Evolutionary conservation across 2,888 invertebrate genomes (phyloP).

Genomic region (Sphaerophoria rueppellii): DNA sequence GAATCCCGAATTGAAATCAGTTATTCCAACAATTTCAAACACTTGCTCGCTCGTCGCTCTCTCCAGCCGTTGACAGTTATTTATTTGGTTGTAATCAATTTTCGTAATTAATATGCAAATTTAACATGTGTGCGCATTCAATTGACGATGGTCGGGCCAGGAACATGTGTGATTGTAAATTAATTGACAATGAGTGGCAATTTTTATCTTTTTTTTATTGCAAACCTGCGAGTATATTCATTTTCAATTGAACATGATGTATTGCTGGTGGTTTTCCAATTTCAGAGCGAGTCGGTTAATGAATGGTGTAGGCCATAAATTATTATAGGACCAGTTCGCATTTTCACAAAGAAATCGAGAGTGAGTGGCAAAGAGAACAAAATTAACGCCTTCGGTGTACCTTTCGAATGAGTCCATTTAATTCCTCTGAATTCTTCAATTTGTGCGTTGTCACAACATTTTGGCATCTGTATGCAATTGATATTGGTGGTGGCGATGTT

Average conservation of each 20-base stretch:
- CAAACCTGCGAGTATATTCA: background rate
- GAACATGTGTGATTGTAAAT: constrained; percentile 53
- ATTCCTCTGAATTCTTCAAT: constrained; percentile 5
- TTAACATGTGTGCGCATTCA: constrained; percentile 43
- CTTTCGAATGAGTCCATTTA: constrained; percentile 31
- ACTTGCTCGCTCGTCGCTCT: background rate
- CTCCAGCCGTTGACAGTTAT: constrained; percentile 51
- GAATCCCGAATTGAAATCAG: background rate
- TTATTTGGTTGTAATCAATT: constrained; percentile 60
- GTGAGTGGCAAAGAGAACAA: constrained; percentile 29
- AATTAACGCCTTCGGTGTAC: constrained; percentile 65
- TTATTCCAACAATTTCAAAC: constrained; percentile 14
- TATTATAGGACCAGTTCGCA: constrained; percentile 54
- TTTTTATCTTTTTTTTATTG: background rate
- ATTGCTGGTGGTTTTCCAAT: constrained; percentile 55
- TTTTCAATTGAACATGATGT: constrained; percentile 32
- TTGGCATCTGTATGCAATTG: constrained; percentile 64
- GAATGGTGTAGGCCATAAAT: constrained; percentile 69
- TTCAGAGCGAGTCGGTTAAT: constrained; percentile 61
- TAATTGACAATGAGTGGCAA: constrained; percentile 56
- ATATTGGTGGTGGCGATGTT: constrained; percentile 46
- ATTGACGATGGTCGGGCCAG: constrained; percentile 26
- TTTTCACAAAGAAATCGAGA: background rate
- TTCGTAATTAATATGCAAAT: constrained; percentile 68
- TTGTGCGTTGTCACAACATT: constrained; percentile 64